A percentile compares a stretch with the other conserved stretches of the same genome.
Conservation (phyloP, 2,797 vertebrate genomes). For the Coregonus sp. region DNA sequence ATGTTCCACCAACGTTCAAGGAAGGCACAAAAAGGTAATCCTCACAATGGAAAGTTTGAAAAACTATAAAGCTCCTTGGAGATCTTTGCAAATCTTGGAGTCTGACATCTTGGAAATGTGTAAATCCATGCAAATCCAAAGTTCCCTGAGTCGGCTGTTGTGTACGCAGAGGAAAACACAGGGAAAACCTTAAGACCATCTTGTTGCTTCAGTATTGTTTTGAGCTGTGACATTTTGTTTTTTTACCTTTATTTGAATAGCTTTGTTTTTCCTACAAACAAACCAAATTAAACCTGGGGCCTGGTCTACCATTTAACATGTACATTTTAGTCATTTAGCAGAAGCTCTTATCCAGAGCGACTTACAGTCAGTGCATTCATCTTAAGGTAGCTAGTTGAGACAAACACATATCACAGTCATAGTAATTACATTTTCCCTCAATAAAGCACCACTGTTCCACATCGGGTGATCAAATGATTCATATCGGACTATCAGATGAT, state of each 20-base stretch:
- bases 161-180: not conserved
- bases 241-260: not conserved
- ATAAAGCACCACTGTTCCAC: no score
- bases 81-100: slow-evolving; percentile 35
- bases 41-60: no score
- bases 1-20: not conserved
- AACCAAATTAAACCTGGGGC: not conserved
- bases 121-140: slow-evolving; percentile 43
- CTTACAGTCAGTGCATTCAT: no score
- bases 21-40: no score
- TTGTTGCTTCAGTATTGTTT: not conserved
- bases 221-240: not conserved
- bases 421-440: no score
- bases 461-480: not conserved
- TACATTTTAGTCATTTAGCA: no score
- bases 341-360: no score
- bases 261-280: not conserved
- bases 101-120: slow-evolving; percentile 25
- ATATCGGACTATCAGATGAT: not conserved
- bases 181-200: not conserved
- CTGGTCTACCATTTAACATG: not conserved
- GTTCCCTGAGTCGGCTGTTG: not conserved
- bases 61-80: not conserved
- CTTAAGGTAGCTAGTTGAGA: no score
- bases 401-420: no score